Base-by-base conservation (phyloP, 1,140 invertebrate genomes). In the Scaptomyza graminum region DNA sequence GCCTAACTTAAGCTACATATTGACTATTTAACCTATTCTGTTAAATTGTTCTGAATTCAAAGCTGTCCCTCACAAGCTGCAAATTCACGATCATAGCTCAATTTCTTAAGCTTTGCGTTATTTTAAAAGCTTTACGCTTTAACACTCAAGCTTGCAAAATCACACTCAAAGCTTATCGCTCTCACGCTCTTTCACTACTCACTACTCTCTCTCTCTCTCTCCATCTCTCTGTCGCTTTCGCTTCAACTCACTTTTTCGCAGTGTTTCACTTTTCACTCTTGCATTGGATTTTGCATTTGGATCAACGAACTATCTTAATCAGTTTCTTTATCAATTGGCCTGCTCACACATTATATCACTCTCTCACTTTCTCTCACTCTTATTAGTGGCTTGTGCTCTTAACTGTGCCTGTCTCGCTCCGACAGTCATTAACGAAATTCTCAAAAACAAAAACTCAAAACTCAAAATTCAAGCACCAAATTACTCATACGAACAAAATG, bases 231-330 rank as follows among this genome's bases (percentile, higher is more conserved):
- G 25, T 65, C 44, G 41, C 15, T 70, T 50, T 75, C 43, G 28
- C 56, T 60, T 57, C 31, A 2, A 56, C 22, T 28, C 41, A 44
- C 41, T 57, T 57, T 22, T 46, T 31, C 25, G 5, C 54, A 56
- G 41, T 44, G 12, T 44, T 18, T 44, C 54, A 15, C 54, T 56
- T 12, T 43, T 51, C 46, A 47, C 22, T 44, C 8, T 34, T 18
- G 15, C 18, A 68, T 68, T 74, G 64, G 71, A 39, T 37, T 15
- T 37, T 62, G 57, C 34, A 73, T 71, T 28, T 71, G 68, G 68
- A 34, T n/a, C n/a, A n/a, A n/a, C n/a, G n/a, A n/a, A n/a, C n/a
- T n/a, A 51, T 46, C 52, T 50, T 52, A 71, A 52, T 55, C 51
- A 41, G n/a, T 68, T 41, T 55, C 31, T 63, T 50, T 31, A 28